Percentiles rank a stretch among this genome's conserved stretches.
Conservation (phyloP, 2,888 invertebrate genomes). For the Schizaphis graminum region DNA sequence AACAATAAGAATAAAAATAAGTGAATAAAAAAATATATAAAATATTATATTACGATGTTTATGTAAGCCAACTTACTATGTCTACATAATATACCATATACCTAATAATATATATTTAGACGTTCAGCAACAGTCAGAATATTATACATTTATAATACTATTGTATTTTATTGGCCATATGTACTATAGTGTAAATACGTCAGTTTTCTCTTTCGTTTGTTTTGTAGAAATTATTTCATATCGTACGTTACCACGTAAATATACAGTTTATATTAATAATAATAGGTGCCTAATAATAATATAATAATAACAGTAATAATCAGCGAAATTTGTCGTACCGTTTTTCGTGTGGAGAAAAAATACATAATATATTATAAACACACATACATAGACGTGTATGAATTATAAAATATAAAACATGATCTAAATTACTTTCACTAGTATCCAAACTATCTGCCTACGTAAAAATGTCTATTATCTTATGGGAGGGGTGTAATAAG, state of each 20-base stretch:
- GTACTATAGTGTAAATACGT: neutral
- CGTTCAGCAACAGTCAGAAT: neutral
- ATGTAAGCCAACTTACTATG: neutral
- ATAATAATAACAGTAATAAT: constrained; percentile 26
- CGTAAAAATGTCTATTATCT: neutral
- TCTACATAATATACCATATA: neutral
- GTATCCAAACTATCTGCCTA: neutral
- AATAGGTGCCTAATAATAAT: neutral
- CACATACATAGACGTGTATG: neutral
- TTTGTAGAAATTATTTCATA: constrained; percentile 34
- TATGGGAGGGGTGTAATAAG: neutral
- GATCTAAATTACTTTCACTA: constrained; percentile 43
- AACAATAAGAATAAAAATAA: neutral
- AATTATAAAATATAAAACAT: constrained; percentile 27
- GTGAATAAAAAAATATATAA: no score
- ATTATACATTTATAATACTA: neutral
- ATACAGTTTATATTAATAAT: constrained; percentile 17
- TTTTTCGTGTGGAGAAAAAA: constrained; percentile 5
- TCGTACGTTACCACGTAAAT: neutral
- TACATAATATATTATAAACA: constrained; percentile 8
- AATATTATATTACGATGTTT: no score
- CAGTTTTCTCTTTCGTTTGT: constrained; percentile 35
- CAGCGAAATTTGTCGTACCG: constrained; percentile 22
- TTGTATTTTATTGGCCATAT: neutral
- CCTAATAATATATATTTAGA: neutral